These are phyloP conservation scores for Neogale vison DNA, from an alignment of 2,113 vertebrate genomes.

Conservation along the genomic window DNA sequence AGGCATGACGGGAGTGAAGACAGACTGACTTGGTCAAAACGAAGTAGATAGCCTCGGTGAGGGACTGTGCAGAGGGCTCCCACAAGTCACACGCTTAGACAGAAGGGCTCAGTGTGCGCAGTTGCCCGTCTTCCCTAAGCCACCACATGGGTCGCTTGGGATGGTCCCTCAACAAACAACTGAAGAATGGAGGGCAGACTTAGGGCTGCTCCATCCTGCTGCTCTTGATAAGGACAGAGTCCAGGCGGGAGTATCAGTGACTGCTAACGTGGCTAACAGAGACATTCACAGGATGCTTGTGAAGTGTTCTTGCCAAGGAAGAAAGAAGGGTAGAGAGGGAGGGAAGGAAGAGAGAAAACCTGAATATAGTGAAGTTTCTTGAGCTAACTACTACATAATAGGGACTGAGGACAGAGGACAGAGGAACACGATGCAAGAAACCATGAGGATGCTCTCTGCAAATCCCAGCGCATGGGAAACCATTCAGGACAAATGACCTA, in stretches of 20 bases:
- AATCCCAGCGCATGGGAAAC: neutral
- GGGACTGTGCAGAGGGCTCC: neutral
- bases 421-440: neutral
- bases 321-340: accelerated
- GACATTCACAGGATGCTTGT: neutral
- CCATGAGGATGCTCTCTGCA: neutral
- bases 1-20: neutral
- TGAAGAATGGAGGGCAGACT: neutral
- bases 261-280: neutral
- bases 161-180: neutral
- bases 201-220: neutral
- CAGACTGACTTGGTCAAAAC: neutral
- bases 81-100: neutral
- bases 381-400: neutral
- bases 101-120: neutral
- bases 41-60: neutral
- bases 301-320: neutral
- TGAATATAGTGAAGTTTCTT: neutral
- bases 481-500: neutral
- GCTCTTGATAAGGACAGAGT: neutral
- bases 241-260: neutral
- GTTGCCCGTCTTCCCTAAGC: no score
- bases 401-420: neutral
- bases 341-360: neutral
- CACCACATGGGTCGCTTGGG: neutral